Percentiles rank a stretch among this genome's conserved stretches.
Evolutionary conservation across 1,140 invertebrate species (phyloP).

Genomic region (Bombus difficillimus): DNA sequence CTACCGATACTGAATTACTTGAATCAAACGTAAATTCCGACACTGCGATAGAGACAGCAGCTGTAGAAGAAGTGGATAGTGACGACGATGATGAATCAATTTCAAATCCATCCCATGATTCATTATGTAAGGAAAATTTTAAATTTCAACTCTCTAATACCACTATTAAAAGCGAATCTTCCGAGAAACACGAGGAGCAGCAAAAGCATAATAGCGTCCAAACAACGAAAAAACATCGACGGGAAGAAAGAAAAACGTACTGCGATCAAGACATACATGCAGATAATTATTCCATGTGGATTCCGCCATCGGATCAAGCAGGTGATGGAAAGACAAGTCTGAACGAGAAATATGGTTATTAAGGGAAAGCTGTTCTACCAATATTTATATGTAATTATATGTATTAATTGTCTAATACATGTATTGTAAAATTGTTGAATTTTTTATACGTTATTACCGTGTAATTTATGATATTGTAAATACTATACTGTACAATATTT

Average conservation of each 20-base stretch:
- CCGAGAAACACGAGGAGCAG: neutral
- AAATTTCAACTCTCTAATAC: neutral
- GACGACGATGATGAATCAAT: neutral
- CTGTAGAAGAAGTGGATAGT: constrained; percentile 4
- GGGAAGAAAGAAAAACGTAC: constrained; percentile 12
- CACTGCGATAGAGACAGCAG: neutral
- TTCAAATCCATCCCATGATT: neutral
- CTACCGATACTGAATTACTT: too few species aligned
- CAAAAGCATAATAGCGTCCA: neutral
- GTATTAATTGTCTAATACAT: too few species aligned
- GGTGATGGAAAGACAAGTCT: constrained; percentile 91
- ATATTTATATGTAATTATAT: too few species aligned
- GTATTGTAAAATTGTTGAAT: neutral
- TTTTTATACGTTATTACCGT: neutral
- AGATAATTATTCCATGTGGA: constrained; percentile 89
- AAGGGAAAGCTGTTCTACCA: constrained; percentile 54
- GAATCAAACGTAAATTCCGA: neutral
- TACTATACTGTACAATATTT: constrained; percentile 17
- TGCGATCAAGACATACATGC: constrained; percentile 82
- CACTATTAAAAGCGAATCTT: neutral
- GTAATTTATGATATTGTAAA: constrained; percentile 38
- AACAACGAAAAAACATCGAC: constrained; percentile 1
- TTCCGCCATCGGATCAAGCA: constrained; percentile 89
- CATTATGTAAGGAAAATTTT: neutral
- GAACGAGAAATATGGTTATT: constrained; percentile 93